Evolutionary conservation across 1,140 invertebrate species (phyloP), one percentile per base, ranked within the genome.

Genomic region (Drosophila prosaltans): DNA sequence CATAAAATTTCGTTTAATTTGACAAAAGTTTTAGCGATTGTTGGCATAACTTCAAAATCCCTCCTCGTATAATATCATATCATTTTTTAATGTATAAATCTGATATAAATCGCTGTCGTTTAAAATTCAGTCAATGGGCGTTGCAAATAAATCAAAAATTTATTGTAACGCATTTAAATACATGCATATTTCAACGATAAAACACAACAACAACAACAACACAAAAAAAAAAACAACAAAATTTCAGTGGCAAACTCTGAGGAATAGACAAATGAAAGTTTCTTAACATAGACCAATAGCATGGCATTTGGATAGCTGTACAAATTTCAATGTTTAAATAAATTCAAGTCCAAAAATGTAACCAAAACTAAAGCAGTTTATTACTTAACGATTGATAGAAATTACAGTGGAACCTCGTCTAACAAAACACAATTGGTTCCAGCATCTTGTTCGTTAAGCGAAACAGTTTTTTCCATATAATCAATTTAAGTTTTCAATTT

Each of bases 101-200:
- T 68, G 83, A 83, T 74, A 86, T 86, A 86, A 86, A 86, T 86
- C 80, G 83, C 36, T 69, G 83, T 82, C 74, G 88, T 86, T 82
- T 86, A 74, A 88, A 86, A 86, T 86, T 86, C 83, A 86, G 83
- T 86, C 83, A 86, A 80, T 88, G 84, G 45, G 84, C 83, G 83
- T 88, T 66, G 83, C 83, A 86, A 86, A 86, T 86, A 86, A 86
- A 86, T 86, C 83, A 86, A 86, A 86, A 78, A 88, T 86, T 80
- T 88, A 86, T 86, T 88, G 83, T 86, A 86, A 86, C 83, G 83
- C 80, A 86, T 86, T 86, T 86, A 88, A 86, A 83, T 80, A 69
- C 83, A 86, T 86, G 73, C 70, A 86, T 86, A 86, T 88, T 86
- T 86, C 77, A 86, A 80, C 76, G 75, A 72, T 36, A 64, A 74